Percentiles rank a stretch among this genome's conserved stretches.
Evolutionary conservation across 2,888 invertebrate species (phyloP).

Genomic region (Disparrhopalites patrizii): DNA sequence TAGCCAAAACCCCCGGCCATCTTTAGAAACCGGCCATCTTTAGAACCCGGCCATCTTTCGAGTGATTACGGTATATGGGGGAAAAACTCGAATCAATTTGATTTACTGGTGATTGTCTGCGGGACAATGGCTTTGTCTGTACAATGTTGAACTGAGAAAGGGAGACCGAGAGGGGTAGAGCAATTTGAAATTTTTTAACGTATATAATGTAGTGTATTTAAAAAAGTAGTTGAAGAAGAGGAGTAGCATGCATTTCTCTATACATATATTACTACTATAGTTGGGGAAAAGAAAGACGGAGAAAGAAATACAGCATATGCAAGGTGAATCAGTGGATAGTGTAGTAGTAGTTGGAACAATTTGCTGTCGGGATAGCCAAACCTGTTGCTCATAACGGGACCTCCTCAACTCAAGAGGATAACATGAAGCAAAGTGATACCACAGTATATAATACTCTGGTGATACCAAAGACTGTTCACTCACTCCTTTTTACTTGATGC

Average conservation of each 20-base stretch:
- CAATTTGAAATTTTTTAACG: not conserved
- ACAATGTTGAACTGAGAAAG: not conserved
- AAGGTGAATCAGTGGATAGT: too few relatives aligned
- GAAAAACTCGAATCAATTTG: not conserved
- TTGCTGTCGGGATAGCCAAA: slow-evolving; percentile 30
- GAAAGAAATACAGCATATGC: not conserved
- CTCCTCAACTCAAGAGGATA: slow-evolving; percentile 23
- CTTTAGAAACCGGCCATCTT: too few relatives aligned
- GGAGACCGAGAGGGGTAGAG: not conserved
- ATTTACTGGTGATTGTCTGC: not conserved
- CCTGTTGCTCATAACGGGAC: slow-evolving; percentile 43
- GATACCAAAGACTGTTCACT: slow-evolving; percentile 11
- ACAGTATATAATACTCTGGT: not conserved
- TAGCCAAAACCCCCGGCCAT: too few relatives aligned
- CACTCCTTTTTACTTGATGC: not conserved
- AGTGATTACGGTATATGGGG: too few relatives aligned
- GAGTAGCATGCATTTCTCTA: too few relatives aligned
- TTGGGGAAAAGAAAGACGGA: slow-evolving; percentile 13
- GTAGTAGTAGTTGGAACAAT: too few relatives aligned
- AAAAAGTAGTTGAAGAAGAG: too few relatives aligned
- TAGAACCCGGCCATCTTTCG: too few relatives aligned
- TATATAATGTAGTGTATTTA: too few relatives aligned
- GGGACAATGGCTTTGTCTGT: not conserved
- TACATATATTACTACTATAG: too few relatives aligned
- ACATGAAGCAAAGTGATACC: slow-evolving; percentile 14